These are phyloP conservation scores for Pristionchus arcanus DNA, from an alignment of 2,888 invertebrate species.

Conservation along the genomic window DNA sequence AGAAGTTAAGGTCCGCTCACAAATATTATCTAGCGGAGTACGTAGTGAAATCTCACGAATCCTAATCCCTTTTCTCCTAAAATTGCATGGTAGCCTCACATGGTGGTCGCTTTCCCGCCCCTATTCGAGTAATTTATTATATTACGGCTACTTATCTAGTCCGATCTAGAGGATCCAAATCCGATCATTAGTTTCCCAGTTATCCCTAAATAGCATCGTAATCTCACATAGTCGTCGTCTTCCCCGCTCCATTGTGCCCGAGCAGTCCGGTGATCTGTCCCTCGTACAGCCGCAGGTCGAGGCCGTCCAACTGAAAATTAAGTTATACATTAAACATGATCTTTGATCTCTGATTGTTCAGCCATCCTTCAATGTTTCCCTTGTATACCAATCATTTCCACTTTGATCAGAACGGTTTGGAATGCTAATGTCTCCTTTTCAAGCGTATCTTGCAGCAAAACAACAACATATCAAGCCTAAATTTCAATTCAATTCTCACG, in stretches of 20 bases:
- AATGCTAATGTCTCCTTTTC: no score
- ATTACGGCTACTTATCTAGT: neutral
- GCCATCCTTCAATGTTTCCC: no score
- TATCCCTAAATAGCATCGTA: no score
- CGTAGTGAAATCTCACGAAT: neutral
- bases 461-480: no score
- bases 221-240: constrained; percentile 90
- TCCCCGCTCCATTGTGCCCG: constrained; percentile 86
- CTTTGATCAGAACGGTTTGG: no score
- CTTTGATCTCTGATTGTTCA: neutral
- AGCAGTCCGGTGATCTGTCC: constrained; percentile 86
- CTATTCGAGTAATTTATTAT: constrained; percentile 79
- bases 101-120: constrained; percentile 90
- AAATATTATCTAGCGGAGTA: no score
- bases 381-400: no score
- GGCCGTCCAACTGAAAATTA: constrained; percentile 76
- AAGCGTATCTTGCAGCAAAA: no score
- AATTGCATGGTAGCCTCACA: neutral
- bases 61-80: neutral
- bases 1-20: no score
- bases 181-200: no score
- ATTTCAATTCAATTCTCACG: no score
- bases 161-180: neutral
- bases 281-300: constrained; percentile 88
- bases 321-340: neutral